phyloP scores from a whole-genome alignment of 2,797 vertebrate species.

The Tangara arthus region DNA sequence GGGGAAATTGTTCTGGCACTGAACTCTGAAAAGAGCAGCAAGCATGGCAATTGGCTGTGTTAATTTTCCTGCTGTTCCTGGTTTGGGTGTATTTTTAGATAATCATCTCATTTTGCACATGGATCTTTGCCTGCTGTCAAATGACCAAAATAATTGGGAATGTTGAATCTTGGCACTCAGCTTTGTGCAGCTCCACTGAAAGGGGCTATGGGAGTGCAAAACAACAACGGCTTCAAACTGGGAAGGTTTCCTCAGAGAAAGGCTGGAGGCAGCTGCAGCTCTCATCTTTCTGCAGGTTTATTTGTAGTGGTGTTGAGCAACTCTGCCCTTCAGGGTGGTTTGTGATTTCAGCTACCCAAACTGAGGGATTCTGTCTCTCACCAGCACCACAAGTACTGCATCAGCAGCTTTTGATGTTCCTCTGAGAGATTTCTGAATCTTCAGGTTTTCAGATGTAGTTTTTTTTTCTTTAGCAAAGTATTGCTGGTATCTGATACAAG shows the following conservation, averaged over 20 bases:
- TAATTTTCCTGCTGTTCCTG: not conserved
- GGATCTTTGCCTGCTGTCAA: not conserved
- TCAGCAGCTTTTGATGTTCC: not conserved
- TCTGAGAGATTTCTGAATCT: not conserved
- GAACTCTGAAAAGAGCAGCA: not conserved
- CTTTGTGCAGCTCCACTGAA: not conserved
- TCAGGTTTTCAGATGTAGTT: not conserved
- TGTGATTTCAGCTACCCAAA: not conserved
- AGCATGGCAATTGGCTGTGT: not conserved
- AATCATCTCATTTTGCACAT: not conserved
- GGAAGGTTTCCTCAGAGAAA: not conserved
- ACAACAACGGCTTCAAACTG: not conserved
- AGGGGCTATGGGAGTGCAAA: not conserved
- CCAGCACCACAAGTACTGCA: not conserved
- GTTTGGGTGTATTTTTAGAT: not conserved
- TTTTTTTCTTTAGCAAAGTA: not conserved
- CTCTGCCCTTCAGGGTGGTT: not conserved
- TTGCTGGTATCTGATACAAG: not conserved
- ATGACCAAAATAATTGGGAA: not conserved
- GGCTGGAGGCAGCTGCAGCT: not conserved
- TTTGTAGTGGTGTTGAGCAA: not conserved
- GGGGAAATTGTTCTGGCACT: not conserved
- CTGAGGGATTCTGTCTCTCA: not conserved
- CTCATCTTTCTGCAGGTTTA: not conserved
- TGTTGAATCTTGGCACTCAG: not conserved